A percentile compares a stretch with the other conserved stretches of the same genome.
phyloP scores from a whole-genome alignment of 2,797 vertebrate genomes.

The Fistularia commersonii region DNA sequence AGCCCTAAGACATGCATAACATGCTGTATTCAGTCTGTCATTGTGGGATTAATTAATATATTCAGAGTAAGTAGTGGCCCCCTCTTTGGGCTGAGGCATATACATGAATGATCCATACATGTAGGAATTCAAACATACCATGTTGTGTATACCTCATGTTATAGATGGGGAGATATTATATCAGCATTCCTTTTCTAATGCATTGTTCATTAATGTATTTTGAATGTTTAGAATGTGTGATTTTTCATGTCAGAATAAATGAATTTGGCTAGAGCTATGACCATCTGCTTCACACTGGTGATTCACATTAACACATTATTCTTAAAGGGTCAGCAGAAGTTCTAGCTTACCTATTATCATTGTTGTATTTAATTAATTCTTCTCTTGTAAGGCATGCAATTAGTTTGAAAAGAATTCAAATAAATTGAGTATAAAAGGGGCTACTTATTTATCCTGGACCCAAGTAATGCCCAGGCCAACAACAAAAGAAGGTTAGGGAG shows the following conservation, averaged over 20 bases:
- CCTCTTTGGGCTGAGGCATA: conserved; percentile 35
- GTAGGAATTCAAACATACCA: conserved; percentile 9
- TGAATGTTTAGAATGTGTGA: conserved; percentile 61
- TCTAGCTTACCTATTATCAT: conserved; percentile 63
- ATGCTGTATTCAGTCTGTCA: conserved; percentile 68
- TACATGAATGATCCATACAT: conserved; percentile 37
- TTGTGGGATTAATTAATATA: conserved; percentile 72
- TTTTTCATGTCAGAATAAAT: conserved; percentile 69
- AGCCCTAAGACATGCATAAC: conserved; percentile 51
- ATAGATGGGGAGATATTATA: conserved; percentile 59
- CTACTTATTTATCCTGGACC: conserved; percentile 65
- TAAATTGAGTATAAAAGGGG: conserved; percentile 48
- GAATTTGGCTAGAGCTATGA: conserved; percentile 69
- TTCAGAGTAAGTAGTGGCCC: conserved; percentile 49
- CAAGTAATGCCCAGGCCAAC: conserved; percentile 50
- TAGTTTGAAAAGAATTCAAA: conserved; percentile 55
- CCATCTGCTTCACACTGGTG: conserved; percentile 72
- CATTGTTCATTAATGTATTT: conserved; percentile 54
- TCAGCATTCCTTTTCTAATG: conserved; percentile 26
- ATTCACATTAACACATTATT: conserved; percentile 71
- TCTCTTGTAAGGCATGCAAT: conserved; percentile 44
- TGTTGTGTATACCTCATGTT: conserved; percentile 26
- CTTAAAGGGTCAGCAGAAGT: conserved; percentile 61
- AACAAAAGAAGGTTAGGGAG: conserved; percentile 62
- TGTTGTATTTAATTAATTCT: conserved; percentile 60